phyloP scores from a whole-genome alignment of 2,888 invertebrate species.

The Agrochola circellaris region DNA sequence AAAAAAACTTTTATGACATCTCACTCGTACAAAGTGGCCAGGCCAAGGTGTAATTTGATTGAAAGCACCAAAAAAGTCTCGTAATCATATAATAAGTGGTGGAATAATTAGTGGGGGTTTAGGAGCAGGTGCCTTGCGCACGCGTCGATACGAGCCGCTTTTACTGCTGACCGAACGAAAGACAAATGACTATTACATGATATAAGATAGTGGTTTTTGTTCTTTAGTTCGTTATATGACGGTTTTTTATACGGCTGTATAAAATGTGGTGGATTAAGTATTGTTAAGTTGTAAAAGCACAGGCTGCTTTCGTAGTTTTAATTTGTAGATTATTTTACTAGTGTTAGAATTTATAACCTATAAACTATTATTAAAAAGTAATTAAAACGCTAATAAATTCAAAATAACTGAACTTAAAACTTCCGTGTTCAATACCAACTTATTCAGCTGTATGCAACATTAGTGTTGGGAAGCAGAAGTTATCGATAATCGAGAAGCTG shows the following conservation, averaged over 20 bases:
- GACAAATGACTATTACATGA: constrained; percentile 76
- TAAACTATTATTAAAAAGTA: background rate
- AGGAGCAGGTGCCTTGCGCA: constrained; percentile 84
- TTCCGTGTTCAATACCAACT: constrained; percentile 56
- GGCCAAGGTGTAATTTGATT: constrained; percentile 90
- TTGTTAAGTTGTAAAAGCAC: constrained; percentile 52
- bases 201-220: constrained; percentile 63
- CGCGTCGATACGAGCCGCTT: constrained; percentile 69
- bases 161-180: constrained; percentile 72
- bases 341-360: background rate
- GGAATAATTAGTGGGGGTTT: constrained; percentile 89
- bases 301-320: constrained; percentile 30
- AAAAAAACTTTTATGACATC: constrained; percentile 89
- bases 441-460: constrained; percentile 63
- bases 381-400: constrained; percentile 26
- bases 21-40: constrained; percentile 87
- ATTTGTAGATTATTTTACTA: background rate
- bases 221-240: constrained; percentile 48
- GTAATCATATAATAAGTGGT: constrained; percentile 90
- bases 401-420: constrained; percentile 41
- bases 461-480: constrained; percentile 75
- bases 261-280: constrained; percentile 59
- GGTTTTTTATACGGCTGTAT: constrained; percentile 51
- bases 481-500: constrained; percentile 84
- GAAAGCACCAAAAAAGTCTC: constrained; percentile 90